Conservation (phyloP, 1,140 invertebrate genomes). For the Macrobrachium nipponense region DNA sequence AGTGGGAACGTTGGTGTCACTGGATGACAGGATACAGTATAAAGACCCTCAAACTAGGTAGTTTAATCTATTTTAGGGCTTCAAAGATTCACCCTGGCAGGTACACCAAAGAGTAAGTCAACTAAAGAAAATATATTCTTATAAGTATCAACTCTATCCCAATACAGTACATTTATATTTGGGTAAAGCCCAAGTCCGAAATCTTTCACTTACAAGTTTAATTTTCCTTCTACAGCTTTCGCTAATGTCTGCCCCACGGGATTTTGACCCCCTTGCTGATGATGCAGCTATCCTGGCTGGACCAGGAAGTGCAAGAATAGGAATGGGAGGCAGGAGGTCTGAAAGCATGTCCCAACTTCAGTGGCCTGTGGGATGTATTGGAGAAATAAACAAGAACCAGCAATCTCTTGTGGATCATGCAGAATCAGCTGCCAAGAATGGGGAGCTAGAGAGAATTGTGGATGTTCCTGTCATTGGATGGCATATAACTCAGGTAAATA, state of each 20-base stretch:
- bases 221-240: slow-evolving; percentile 35
- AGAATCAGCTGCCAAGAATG: slow-evolving; percentile 74
- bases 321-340: slow-evolving; percentile 70
- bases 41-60: too few relatives aligned
- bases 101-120: too few relatives aligned
- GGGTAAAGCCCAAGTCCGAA: too few relatives aligned
- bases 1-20: too few relatives aligned
- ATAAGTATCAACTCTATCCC: too few relatives aligned
- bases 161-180: too few relatives aligned
- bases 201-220: neutral
- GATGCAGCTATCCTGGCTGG: slow-evolving; percentile 73
- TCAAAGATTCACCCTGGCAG: too few relatives aligned
- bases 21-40: too few relatives aligned
- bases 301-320: slow-evolving; percentile 72
- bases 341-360: slow-evolving; percentile 72
- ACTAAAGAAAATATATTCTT: too few relatives aligned
- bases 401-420: slow-evolving; percentile 74
- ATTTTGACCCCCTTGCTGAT: slow-evolving; percentile 67
- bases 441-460: slow-evolving; percentile 74
- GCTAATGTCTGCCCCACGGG: slow-evolving; percentile 40
- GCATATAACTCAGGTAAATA: slow-evolving; percentile 72
- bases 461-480: slow-evolving; percentile 77
- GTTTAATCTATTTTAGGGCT: too few relatives aligned
- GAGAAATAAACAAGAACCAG: slow-evolving; percentile 73
- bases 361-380: slow-evolving; percentile 77